These are phyloP conservation scores for Thunnus maccoyii DNA, from an alignment of 2,113 vertebrate genomes.

Conservation along the genomic window DNA sequence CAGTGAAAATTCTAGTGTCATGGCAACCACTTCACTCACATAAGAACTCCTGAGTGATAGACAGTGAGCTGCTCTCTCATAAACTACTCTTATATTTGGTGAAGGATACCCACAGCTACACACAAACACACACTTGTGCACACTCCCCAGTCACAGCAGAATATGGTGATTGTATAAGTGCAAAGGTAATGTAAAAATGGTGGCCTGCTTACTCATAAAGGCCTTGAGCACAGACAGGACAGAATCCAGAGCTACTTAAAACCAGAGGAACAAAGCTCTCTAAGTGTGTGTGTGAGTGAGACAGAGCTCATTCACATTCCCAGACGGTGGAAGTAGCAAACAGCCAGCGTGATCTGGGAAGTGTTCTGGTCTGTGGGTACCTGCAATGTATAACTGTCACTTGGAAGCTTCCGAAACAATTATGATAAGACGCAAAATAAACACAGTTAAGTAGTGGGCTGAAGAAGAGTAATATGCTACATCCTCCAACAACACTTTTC, in stretches of 20 bases:
- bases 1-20: conserved; percentile 53
- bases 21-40: conserved; percentile 69
- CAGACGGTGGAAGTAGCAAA: conserved; percentile 73
- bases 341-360: conserved; percentile 60
- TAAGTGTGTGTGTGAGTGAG: conserved; percentile 42
- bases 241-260: conserved; percentile 62
- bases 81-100: conserved; percentile 36
- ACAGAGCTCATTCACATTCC: conserved; percentile 72
- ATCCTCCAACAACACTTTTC: conserved; percentile 7
- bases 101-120: conserved; percentile 2
- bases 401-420: conserved; percentile 37
- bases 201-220: conserved; percentile 46
- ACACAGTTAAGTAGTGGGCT: conserved; percentile 19
- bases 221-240: conserved; percentile 20
- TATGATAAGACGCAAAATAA: conserved; percentile 52
- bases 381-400: conserved; percentile 73
- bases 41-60: conserved; percentile 55
- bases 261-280: conserved; percentile 42
- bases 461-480: conserved; percentile 7
- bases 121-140: not conserved
- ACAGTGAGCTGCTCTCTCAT: conserved; percentile 51
- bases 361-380: conserved; percentile 47
- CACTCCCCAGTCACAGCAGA: not conserved
- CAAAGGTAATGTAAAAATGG: conserved; percentile 35
- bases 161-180: conserved; percentile 24